Evolutionary conservation across 2,888 invertebrate genomes (phyloP), one percentile per base, ranked within the genome.

Genomic region (Lycia hirtaria): DNA sequence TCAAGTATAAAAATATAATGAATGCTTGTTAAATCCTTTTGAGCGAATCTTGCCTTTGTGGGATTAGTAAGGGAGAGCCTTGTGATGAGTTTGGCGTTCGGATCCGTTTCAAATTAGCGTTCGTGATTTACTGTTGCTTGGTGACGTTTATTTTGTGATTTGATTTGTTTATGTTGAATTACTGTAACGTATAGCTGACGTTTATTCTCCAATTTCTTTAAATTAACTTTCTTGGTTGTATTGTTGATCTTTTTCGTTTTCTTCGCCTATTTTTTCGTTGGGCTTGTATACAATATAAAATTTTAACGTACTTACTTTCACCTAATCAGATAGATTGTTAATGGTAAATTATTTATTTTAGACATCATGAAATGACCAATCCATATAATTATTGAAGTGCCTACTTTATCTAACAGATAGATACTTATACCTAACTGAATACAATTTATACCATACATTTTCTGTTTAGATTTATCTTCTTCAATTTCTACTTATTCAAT

Each of bases 21-120:
- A 91, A 87, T 86, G 89, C 92, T 92, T 90, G 91, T 91, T 92
- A 91, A 89, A 89, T 88, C 89, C 91, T 86, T 88, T 89, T 89
- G 89, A 90, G 87, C 79, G 84, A 76, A 79, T 73, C 80, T 80
- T 76, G 68, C 87, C 85, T 91, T 90, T 89, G 79, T 84, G 81
- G 78, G 88, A 88, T 90, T 88, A 88, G 83, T 72, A 80, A 38
- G 56, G 72, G 71, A 10, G 33, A 12, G 22, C 71, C 74, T 78
- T 50, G 47, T 72, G 84, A 74, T 76, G 75, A 80, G 48, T 78
- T 77, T 73, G 80, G 71, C 64, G 70, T 68, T 73, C 74, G 83
- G 85, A 80, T 84, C 88, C 88, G 89, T 85, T 88, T 84, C 89
- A 85, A 91, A 91, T 91, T 90, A 89, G 88, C 75, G 71, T 65